A percentile compares a stretch with the other conserved stretches of the same genome.
phyloP scores from a whole-genome alignment of 2,888 invertebrate genomes.

The Acleris literana region DNA sequence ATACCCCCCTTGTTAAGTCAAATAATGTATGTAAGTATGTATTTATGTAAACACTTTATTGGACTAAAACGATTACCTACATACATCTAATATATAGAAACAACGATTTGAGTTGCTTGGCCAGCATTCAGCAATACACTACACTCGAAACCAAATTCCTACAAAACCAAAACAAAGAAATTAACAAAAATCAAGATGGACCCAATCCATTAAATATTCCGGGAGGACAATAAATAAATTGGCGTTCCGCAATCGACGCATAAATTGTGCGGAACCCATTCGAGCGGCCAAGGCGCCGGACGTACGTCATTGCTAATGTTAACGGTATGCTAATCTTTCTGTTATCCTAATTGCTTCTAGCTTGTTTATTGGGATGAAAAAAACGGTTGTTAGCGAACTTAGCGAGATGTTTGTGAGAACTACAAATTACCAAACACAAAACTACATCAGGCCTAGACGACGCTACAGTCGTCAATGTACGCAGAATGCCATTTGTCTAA shows the following conservation, averaged over 20 bases:
- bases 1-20: too few relatives aligned
- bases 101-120: too few relatives aligned
- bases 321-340: slow-evolving; percentile 20
- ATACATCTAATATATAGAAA: too few relatives aligned
- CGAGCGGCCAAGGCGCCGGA: slow-evolving; percentile 19
- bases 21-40: too few relatives aligned
- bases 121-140: not conserved
- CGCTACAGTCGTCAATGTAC: too few relatives aligned
- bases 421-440: too few relatives aligned
- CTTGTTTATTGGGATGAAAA: not conserved
- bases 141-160: not conserved
- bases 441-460: too few relatives aligned
- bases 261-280: slow-evolving; percentile 41
- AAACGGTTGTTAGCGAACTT: not conserved
- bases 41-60: too few relatives aligned
- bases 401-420: too few relatives aligned
- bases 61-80: too few relatives aligned
- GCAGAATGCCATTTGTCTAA: too few relatives aligned
- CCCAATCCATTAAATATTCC: slow-evolving; percentile 7
- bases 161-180: not conserved
- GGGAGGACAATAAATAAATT: slow-evolving; percentile 48
- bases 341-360: slow-evolving; percentile 7
- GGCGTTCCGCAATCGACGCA: slow-evolving; percentile 47
- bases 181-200: not conserved
- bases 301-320: slow-evolving; percentile 21